Percentiles rank a stretch among this genome's conserved stretches.
Conservation (phyloP, 2,888 invertebrate genomes). For the Xylota segnis region DNA sequence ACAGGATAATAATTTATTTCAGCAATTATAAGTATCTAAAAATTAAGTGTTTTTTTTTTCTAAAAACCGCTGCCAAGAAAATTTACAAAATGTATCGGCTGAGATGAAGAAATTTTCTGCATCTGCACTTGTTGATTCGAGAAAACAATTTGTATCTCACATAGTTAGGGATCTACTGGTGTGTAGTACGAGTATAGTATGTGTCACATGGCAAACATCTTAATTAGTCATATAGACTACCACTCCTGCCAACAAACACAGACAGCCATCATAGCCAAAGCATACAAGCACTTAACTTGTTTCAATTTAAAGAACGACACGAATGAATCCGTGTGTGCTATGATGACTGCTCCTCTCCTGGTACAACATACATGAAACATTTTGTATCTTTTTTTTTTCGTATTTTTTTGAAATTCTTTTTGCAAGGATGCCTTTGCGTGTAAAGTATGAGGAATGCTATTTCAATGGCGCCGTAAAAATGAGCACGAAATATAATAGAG, state of each 20-base stretch:
- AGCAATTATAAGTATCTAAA: constrained; percentile 31
- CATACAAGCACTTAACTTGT: constrained; percentile 48
- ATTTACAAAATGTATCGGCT: constrained; percentile 1
- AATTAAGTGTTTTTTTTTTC: constrained; percentile 11
- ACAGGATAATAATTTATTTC: constrained; percentile 36
- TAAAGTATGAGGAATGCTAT: constrained; percentile 33
- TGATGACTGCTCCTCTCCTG: constrained; percentile 50
- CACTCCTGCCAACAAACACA: background rate
- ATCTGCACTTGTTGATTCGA: constrained; percentile 59
- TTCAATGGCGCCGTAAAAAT: constrained; percentile 60
- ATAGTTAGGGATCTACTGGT: background rate
- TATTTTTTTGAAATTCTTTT: constrained; percentile 27
- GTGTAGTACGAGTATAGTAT: background rate
- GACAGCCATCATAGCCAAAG: background rate
- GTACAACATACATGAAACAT: constrained; percentile 34
- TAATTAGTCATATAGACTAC: constrained; percentile 60
- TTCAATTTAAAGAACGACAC: constrained; percentile 16
- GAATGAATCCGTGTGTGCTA: constrained; percentile 23
- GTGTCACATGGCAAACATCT: constrained; percentile 43
- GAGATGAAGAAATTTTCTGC: constrained; percentile 19
- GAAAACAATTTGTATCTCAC: constrained; percentile 4
- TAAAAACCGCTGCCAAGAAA: constrained; percentile 28
- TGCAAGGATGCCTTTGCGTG: constrained; percentile 41
- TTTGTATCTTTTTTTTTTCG: constrained; percentile 26
- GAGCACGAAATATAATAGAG: constrained; percentile 22